These are phyloP conservation scores for Agrotis clavis DNA, from an alignment of 2,888 invertebrate species.

Conservation along the genomic window DNA sequence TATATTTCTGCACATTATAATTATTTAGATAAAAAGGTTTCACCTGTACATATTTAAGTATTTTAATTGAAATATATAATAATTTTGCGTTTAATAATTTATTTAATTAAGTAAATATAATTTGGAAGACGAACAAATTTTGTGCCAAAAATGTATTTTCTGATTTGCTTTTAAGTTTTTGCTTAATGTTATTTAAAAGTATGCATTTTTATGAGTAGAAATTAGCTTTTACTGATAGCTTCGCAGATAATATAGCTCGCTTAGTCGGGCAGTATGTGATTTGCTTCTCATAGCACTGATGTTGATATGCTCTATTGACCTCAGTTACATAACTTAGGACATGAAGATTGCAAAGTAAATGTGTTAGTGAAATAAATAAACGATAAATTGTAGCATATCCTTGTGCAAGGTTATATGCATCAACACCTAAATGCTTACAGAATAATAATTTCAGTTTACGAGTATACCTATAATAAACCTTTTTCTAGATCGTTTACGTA, in stretches of 20 bases:
- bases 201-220: slow-evolving; percentile 31
- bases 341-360: slow-evolving; percentile 10
- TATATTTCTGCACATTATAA: slow-evolving; percentile 35
- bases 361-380: not conserved
- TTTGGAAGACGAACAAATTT: slow-evolving; percentile 53
- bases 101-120: slow-evolving; percentile 42
- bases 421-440: not conserved
- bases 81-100: slow-evolving; percentile 39
- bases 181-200: slow-evolving; percentile 41
- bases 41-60: slow-evolving; percentile 42
- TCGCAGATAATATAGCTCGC: not conserved
- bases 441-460: slow-evolving; percentile 19
- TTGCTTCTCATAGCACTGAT: slow-evolving; percentile 27
- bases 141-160: slow-evolving; percentile 58
- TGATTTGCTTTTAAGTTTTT: slow-evolving; percentile 42
- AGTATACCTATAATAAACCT: slow-evolving; percentile 15
- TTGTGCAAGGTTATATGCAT: slow-evolving; percentile 6
- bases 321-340: not conserved
- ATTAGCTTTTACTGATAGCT: slow-evolving; percentile 27
- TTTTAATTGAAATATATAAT: slow-evolving; percentile 26
- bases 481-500: slow-evolving; percentile 7
- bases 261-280: slow-evolving; percentile 1
- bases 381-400: not conserved
- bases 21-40: slow-evolving; percentile 29
- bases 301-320: slow-evolving; percentile 1